Conservation (phyloP, 2,113 vertebrate genomes). For the Xiphophorus hellerii region DNA sequence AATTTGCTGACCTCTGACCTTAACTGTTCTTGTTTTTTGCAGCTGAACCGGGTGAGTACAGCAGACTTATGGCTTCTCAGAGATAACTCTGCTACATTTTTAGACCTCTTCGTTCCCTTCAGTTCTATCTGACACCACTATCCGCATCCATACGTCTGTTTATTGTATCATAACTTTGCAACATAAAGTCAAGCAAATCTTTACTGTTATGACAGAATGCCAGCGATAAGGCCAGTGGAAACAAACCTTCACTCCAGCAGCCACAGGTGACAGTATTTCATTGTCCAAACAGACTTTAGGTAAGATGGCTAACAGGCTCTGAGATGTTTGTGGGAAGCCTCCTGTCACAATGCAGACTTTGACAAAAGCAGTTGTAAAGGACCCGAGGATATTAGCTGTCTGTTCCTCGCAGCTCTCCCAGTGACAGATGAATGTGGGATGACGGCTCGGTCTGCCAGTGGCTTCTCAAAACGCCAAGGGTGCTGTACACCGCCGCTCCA, state of each 20-base stretch:
- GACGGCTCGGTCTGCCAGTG: conserved; percentile 62
- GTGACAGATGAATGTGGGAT: conserved; percentile 53
- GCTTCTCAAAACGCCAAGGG: conserved; percentile 61
- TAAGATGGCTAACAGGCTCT: conserved; percentile 35
- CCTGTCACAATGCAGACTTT: conserved; percentile 45
- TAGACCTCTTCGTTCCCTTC: neutral
- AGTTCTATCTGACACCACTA: neutral
- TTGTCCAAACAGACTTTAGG: conserved; percentile 33
- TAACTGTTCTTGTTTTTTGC: neutral
- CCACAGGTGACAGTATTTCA: conserved; percentile 23
- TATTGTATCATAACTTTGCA: neutral
- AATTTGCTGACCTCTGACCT: neutral
- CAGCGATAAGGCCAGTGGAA: neutral
- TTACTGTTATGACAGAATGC: neutral
- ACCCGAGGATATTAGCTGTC: conserved; percentile 63
- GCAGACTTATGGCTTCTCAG: neutral
- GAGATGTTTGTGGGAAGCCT: conserved; percentile 52
- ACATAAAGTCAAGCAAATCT: neutral
- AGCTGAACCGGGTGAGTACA: neutral
- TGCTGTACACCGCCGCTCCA: conserved; percentile 52
- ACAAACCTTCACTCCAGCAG: conserved; percentile 5
- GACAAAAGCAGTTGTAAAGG: conserved; percentile 52
- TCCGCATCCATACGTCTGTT: neutral
- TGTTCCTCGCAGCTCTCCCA: conserved; percentile 45
- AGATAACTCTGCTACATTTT: neutral